A percentile compares a stretch with the other conserved stretches of the same genome.
Conservation (phyloP, 2,888 invertebrate species). For the Pantelozetes paolii region DNA sequence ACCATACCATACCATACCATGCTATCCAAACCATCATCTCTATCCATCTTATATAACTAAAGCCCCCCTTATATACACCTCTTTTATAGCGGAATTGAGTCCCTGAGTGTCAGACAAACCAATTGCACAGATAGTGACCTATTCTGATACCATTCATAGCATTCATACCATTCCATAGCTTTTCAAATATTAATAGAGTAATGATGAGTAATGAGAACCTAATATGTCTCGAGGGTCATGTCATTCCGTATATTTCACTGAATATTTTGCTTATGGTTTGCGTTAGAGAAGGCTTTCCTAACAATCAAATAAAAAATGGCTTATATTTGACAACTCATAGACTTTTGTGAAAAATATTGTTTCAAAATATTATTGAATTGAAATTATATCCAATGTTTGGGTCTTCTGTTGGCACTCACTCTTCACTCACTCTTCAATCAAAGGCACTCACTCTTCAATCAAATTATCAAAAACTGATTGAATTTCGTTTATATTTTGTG, state of each 20-base stretch:
- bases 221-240: constrained; percentile 44
- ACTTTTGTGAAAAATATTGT: background rate
- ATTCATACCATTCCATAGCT: background rate
- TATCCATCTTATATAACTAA: background rate
- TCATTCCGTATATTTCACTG: constrained; percentile 4
- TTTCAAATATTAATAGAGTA: constrained; percentile 40
- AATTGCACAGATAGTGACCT: constrained; percentile 25
- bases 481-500: no score
- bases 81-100: background rate
- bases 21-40: constrained; percentile 23
- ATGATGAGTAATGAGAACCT: constrained; percentile 46
- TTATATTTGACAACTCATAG: constrained; percentile 19
- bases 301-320: background rate
- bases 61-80: constrained; percentile 17
- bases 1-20: no score
- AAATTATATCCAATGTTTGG: no score
- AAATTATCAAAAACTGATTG: no score
- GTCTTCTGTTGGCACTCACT: no score
- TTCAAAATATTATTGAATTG: no score
- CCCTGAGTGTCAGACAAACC: background rate
- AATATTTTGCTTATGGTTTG: no score
- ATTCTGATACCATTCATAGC: no score
- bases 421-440: no score
- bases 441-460: no score
- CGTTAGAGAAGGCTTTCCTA: background rate